phyloP scores from a whole-genome alignment of 2,113 vertebrate genomes.

The Rhipidura dahli region DNA sequence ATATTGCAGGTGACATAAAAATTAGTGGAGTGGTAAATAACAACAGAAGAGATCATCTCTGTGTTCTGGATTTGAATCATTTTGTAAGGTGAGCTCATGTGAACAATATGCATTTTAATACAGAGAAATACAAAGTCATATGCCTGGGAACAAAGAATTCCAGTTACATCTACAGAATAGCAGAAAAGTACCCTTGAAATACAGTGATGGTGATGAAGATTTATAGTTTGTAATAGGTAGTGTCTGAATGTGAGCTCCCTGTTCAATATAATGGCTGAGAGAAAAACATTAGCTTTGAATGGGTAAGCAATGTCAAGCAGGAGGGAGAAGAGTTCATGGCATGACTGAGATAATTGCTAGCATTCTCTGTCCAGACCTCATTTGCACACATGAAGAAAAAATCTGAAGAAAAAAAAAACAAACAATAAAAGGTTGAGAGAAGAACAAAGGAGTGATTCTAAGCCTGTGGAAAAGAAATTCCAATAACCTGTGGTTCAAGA shows the following conservation, averaged over 20 bases:
- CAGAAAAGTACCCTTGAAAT: slow-evolving; percentile 48
- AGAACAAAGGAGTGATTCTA: not conserved
- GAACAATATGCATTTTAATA: slow-evolving; percentile 11
- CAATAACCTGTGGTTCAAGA: not conserved
- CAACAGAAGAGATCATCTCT: not conserved
- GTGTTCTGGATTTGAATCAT: slow-evolving; percentile 18
- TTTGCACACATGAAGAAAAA: slow-evolving; percentile 14
- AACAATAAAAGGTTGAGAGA: not conserved
- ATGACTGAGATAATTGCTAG: slow-evolving; percentile 28
- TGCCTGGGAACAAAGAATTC: slow-evolving; percentile 20
- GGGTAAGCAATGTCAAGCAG: slow-evolving; percentile 47
- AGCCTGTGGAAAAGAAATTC: not conserved
- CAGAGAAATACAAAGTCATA: slow-evolving; percentile 2
- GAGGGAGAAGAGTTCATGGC: slow-evolving; percentile 26
- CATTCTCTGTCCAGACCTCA: not conserved
- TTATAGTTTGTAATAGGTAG: not conserved
- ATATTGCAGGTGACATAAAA: slow-evolving; percentile 32
- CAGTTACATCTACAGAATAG: not conserved
- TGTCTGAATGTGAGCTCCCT: slow-evolving; percentile 15
- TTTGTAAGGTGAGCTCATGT: not conserved
- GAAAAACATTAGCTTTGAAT: slow-evolving; percentile 49
- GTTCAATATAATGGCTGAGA: not conserved
- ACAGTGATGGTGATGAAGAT: not conserved
- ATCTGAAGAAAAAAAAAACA: not conserved
- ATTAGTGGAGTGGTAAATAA: slow-evolving; percentile 50